phyloP scores from a whole-genome alignment of 2,888 invertebrate species.

The Parapristionchus giblindavisi region DNA sequence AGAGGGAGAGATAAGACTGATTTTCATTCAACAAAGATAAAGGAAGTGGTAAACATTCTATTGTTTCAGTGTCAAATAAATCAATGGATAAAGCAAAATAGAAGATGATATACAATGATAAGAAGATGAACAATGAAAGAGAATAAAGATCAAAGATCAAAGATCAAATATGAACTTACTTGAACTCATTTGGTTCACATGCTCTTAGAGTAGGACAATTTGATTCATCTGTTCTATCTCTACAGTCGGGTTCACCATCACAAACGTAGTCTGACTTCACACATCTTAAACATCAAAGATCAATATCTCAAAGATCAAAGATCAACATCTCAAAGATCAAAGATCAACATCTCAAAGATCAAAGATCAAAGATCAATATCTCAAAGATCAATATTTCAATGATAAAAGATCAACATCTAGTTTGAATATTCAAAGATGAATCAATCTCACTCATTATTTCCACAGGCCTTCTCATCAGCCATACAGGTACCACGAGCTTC shows the following conservation, averaged over 20 bases:
- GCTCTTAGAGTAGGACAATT: slow-evolving; percentile 65
- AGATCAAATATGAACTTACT: too few relatives aligned
- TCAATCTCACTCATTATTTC: slow-evolving; percentile 85
- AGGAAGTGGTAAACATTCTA: slow-evolving; percentile 1
- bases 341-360: not conserved
- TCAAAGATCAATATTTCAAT: slow-evolving; percentile 40
- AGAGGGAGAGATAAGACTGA: too few relatives aligned
- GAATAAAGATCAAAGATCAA: too few relatives aligned
- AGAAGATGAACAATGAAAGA: too few relatives aligned
- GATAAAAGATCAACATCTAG: too few relatives aligned
- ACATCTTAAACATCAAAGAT: slow-evolving; percentile 11
- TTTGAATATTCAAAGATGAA: slow-evolving; percentile 2
- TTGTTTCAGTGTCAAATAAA: not conserved
- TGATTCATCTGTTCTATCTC: slow-evolving; percentile 77
- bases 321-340: slow-evolving; percentile 16
- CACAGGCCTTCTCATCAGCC: slow-evolving; percentile 75
- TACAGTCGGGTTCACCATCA: slow-evolving; percentile 75
- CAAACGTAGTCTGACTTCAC: slow-evolving; percentile 84
- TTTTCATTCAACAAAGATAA: not conserved
- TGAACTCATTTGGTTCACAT: slow-evolving; percentile 68
- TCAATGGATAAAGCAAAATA: too few relatives aligned
- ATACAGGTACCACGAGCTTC: slow-evolving; percentile 46
- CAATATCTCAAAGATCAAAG: not conserved
- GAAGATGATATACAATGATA: too few relatives aligned
- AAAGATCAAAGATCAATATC: not conserved